phyloP scores from a whole-genome alignment of 2,888 invertebrate genomes.

The Acrocyrtus sp. region DNA sequence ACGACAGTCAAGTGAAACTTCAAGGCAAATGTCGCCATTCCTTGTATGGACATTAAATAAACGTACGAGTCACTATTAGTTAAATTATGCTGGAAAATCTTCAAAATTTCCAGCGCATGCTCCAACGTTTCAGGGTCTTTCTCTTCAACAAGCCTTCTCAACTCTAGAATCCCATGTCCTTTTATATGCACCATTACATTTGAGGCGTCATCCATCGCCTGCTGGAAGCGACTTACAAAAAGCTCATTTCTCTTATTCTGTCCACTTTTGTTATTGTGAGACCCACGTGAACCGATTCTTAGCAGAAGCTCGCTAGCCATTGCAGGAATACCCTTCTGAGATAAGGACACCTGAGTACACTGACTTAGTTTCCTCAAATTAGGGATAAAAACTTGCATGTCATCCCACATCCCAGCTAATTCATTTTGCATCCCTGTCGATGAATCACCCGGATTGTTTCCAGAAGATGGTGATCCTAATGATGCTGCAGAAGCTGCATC shows the following conservation, averaged over 20 bases:
- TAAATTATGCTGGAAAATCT: conserved; percentile 80
- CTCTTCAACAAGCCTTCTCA: conserved; percentile 77
- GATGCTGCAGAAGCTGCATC: conserved; percentile 35
- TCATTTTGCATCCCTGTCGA: conserved; percentile 19
- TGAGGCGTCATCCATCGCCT: conserved; percentile 75
- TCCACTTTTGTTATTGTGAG: conserved; percentile 32
- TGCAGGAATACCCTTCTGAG: conserved; percentile 37
- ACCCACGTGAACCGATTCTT: conserved; percentile 54
- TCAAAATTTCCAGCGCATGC: conserved; percentile 75
- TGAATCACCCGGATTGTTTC: conserved; percentile 1
- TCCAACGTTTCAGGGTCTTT: conserved; percentile 74
- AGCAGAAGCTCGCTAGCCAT: conserved; percentile 55
- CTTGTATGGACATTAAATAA: conserved; percentile 82
- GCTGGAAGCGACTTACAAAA: conserved; percentile 69
- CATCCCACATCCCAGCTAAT: conserved; percentile 37
- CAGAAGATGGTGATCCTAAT: not conserved
- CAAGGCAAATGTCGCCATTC: conserved; percentile 76
- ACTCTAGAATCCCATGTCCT: conserved; percentile 80
- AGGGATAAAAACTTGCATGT: conserved; percentile 48
- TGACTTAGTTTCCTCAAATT: conserved; percentile 42
- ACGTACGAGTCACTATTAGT: conserved; percentile 84
- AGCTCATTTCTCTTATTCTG: conserved; percentile 61
- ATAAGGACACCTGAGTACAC: conserved; percentile 25
- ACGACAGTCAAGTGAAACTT: conserved; percentile 77
- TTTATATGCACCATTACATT: conserved; percentile 81